phyloP scores from a whole-genome alignment of 2,113 vertebrate species.

The Propithecus coquereli region DNA sequence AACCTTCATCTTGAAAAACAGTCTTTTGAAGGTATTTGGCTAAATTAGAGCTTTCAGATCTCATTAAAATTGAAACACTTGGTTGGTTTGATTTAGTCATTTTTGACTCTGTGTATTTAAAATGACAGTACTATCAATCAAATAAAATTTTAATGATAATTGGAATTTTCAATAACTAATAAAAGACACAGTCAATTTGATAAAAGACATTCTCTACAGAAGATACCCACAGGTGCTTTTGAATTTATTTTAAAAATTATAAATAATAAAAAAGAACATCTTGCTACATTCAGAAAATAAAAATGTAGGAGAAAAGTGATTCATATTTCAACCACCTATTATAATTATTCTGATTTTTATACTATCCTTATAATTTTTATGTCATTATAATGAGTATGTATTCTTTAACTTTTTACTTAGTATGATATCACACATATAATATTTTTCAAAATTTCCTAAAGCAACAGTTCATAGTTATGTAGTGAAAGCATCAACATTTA shows the following conservation, averaged over 20 bases:
- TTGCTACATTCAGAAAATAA: constrained; percentile 6
- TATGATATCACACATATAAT: not conserved
- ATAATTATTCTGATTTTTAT: not conserved
- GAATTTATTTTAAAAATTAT: constrained; percentile 15
- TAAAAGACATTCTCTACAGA: constrained; percentile 6
- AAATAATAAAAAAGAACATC: not conserved
- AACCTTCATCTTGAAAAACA: constrained; percentile 30
- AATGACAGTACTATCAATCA: constrained; percentile 34
- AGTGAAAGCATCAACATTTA: constrained; percentile 15
- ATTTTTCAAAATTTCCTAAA: constrained; percentile 14
- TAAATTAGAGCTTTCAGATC: constrained; percentile 42
- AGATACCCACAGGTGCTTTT: constrained; percentile 3
- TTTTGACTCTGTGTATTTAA: constrained; percentile 22
- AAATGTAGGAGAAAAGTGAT: not conserved
- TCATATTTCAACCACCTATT: not conserved
- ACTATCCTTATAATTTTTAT: not conserved
- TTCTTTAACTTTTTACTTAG: not conserved
- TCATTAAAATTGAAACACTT: constrained; percentile 39
- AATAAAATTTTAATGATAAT: constrained; percentile 42
- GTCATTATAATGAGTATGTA: not conserved
- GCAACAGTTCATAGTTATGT: not conserved
- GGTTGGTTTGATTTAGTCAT: constrained; percentile 7
- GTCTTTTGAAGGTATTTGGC: not conserved
- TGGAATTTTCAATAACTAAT: constrained; percentile 32
- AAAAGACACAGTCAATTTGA: not conserved